Conservation (phyloP, 2,113 vertebrate genomes). For the Chlorodrepanis virens region DNA sequence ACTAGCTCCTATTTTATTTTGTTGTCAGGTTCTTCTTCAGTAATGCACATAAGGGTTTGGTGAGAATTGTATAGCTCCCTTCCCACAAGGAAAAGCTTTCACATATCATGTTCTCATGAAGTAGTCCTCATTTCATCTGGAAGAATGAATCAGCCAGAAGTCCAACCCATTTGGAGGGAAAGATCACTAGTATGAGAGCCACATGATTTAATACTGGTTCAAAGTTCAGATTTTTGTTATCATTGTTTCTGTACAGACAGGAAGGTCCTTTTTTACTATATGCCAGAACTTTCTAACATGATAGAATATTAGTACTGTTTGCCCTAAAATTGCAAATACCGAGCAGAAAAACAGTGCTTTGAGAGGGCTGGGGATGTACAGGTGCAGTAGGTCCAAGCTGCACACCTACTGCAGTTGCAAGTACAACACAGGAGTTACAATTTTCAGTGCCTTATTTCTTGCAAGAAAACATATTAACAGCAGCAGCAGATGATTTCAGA, state of each 20-base stretch:
- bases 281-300: not conserved
- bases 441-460: not conserved
- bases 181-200: not conserved
- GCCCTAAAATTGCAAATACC: not conserved
- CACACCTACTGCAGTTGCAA: rapidly evolving
- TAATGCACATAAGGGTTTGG: not conserved
- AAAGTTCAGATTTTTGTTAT: not conserved
- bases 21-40: not conserved
- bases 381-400: not conserved
- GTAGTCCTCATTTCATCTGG: not conserved
- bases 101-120: not conserved
- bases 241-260: not conserved
- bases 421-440: not conserved
- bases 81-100: rapidly evolving
- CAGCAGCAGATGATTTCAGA: not conserved
- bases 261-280: not conserved
- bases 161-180: not conserved
- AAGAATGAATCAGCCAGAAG: not conserved
- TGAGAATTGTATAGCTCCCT: not conserved
- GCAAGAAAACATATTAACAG: not conserved
- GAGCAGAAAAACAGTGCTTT: not conserved
- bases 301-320: not conserved
- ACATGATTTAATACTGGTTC: not conserved
- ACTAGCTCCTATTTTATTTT: not conserved
- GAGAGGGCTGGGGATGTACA: not conserved